These are phyloP conservation scores for Synergus japonicus DNA, from an alignment of 2,888 invertebrate genomes.

Conservation along the genomic window DNA sequence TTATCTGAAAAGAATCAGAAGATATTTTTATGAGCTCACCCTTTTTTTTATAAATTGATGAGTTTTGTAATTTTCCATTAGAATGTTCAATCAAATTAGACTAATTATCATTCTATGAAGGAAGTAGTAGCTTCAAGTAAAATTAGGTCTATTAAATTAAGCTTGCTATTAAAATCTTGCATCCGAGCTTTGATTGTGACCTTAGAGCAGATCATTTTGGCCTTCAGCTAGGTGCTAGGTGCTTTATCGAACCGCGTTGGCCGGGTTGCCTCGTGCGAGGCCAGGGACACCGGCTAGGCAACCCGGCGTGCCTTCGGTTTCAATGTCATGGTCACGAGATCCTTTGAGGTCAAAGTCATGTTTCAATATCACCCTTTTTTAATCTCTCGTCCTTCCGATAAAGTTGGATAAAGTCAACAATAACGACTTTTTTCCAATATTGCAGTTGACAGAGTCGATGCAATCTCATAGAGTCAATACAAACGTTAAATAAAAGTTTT, in stretches of 20 bases:
- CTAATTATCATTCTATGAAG: not conserved
- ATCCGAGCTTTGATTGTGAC: slow-evolving; percentile 54
- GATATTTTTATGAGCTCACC: no score
- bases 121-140: not conserved
- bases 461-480: not conserved
- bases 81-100: not conserved
- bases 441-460: not conserved
- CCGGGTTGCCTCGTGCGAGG: slow-evolving; percentile 60
- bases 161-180: not conserved
- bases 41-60: no score
- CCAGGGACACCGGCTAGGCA: slow-evolving; percentile 63
- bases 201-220: slow-evolving; percentile 62
- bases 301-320: slow-evolving; percentile 46
- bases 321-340: slow-evolving; percentile 66
- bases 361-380: slow-evolving; percentile 42
- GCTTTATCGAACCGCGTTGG: slow-evolving; percentile 71
- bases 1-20: no score
- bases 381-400: slow-evolving; percentile 5
- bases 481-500: not conserved
- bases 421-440: not conserved
- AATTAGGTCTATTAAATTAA: not conserved
- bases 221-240: slow-evolving; percentile 56
- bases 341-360: slow-evolving; percentile 55
- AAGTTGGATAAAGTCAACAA: not conserved
- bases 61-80: not conserved